Conservation (phyloP, 2,797 vertebrate genomes). For the Acrocephalus scirpaceus region DNA sequence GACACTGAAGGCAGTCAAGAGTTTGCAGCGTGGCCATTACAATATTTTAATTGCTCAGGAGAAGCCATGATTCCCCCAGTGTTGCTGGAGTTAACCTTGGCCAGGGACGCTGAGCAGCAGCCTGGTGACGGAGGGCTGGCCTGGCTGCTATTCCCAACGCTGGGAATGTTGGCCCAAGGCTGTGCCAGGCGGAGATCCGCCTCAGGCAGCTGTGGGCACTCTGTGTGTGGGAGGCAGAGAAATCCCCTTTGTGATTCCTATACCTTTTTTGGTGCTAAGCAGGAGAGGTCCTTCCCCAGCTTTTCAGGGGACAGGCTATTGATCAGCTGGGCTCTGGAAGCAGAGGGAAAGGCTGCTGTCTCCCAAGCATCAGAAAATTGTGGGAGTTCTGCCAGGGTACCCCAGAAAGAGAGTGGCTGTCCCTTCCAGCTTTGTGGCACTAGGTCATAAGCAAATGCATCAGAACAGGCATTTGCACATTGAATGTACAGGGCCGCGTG, state of each 20-base stretch:
- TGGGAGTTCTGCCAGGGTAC: neutral
- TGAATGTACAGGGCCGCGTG: neutral
- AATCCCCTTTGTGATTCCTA: slow-evolving; percentile 24
- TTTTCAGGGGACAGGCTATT: neutral
- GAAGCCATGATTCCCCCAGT: neutral
- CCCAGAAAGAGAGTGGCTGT: neutral
- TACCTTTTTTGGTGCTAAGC: slow-evolving; percentile 42
- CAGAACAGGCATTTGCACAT: neutral
- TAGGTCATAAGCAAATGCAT: neutral
- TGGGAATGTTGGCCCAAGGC: slow-evolving; percentile 36
- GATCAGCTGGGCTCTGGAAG: neutral
- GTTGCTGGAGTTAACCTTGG: neutral
- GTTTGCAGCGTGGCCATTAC: neutral
- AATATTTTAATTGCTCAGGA: neutral
- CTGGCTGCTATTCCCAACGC: neutral
- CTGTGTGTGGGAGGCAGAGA: neutral
- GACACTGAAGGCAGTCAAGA: neutral
- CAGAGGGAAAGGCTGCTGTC: neutral
- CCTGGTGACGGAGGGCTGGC: neutral
- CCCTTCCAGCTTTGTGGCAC: neutral
- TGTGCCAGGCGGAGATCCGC: neutral
- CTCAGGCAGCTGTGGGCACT: slow-evolving; percentile 7
- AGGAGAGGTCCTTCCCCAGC: neutral
- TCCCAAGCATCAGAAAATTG: rapidly evolving
- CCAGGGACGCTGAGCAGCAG: neutral